Base-by-base conservation (phyloP, 1,140 invertebrate species). In the Arion vulgaris region DNA sequence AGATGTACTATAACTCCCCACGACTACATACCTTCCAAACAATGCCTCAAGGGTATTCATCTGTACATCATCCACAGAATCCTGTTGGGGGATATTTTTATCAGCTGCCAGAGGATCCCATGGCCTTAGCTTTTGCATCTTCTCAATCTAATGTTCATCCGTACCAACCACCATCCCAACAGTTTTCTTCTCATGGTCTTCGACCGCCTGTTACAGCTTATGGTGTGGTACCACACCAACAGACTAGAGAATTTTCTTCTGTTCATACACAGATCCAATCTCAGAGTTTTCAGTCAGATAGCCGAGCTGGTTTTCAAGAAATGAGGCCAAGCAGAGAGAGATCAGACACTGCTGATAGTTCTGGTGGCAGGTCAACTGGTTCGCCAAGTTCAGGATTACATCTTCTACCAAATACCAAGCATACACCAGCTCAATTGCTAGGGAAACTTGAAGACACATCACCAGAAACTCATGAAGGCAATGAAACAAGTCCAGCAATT, bases 361-460 rank as follows among this genome's bases (percentile, higher is more conserved):
- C 66, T 69, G 78, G 66, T 49, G 23, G 51, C 51, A 28, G 80
- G 36, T 38, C 45, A 41, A 28, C 74, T 45, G 39, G 68, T 53
- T 79, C 77, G 23, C 62, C 86, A 38, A 77, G 85, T 39, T 87
- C 87, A 36, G 87, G 87, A 38, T 87, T 89, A 74, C 89, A 89
- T 75, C 84, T 90, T 23, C 81, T 90, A 39, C 90, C 90, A 11
- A 90, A 90, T 83, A 89, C 89, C 0, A 87, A 86, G 74, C 90
- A 91, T 83, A 86, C 89, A 5, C 90, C 90, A 26, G 83, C 84
- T 41, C 89, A 91, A 77, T 80, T 89, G 45, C 69, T 87, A 45
- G 75, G 74, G 2, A 77, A 57, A 68, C 49, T 57, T 53, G 71
- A 80, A 49, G 86, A 85, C 53, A 88, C 86, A 39, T 85, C 88